Evolutionary conservation across 2,797 vertebrate species (phyloP).

Genomic region (Adelosebastes latens): DNA sequence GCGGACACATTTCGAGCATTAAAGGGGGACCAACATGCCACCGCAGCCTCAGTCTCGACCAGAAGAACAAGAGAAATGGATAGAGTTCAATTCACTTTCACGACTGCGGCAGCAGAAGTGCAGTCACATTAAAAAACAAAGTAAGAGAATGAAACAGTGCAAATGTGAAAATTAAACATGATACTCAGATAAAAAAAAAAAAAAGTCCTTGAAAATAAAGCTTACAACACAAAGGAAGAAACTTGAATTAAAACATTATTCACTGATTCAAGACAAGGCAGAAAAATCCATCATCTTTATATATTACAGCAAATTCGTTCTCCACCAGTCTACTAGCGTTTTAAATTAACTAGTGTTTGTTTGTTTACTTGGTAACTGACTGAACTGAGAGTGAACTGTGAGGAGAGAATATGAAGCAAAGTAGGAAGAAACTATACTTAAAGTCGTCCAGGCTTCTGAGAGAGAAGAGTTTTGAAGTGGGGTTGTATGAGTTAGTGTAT

Average conservation of each 20-base stretch:
- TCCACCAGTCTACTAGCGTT: not conserved
- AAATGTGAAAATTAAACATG: not conserved
- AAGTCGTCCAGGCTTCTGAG: not conserved
- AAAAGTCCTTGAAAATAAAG: slow-evolving; percentile 22
- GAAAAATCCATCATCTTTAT: slow-evolving; percentile 9
- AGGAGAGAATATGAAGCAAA: slow-evolving; percentile 1
- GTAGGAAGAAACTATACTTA: not conserved
- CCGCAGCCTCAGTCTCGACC: slow-evolving; percentile 30
- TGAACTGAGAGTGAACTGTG: not conserved
- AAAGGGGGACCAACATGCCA: not conserved
- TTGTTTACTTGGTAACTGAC: not conserved
- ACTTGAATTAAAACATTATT: slow-evolving; percentile 50
- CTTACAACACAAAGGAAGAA: slow-evolving; percentile 41
- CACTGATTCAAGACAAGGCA: slow-evolving; percentile 26
- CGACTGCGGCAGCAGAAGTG: not conserved
- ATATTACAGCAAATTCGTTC: slow-evolving; percentile 6
- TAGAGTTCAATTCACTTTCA: not conserved
- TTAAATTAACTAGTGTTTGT: not conserved
- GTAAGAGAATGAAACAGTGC: not conserved
- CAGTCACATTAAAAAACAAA: not conserved
- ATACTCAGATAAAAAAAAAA: not conserved
- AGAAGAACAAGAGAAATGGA: not conserved
- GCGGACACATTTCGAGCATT: not conserved
- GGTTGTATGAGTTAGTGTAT: not conserved
- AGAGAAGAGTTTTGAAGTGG: not conserved